Evolutionary conservation across 2,888 invertebrate species (phyloP).

Genomic region (Tipula confusa): DNA sequence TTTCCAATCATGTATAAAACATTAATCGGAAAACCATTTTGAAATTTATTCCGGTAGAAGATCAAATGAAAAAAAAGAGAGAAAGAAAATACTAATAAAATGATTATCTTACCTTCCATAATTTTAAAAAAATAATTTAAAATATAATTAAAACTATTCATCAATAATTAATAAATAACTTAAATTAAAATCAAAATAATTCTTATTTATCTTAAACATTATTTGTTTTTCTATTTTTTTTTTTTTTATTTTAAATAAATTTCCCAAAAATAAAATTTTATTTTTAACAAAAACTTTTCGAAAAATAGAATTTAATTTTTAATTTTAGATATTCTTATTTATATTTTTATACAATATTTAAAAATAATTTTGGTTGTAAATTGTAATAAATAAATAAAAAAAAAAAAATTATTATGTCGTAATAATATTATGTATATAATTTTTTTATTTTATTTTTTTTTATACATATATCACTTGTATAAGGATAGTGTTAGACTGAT

Average conservation of each 20-base stretch:
- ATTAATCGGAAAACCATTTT: not conserved
- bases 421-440: not conserved
- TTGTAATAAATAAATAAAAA: conserved; percentile 3
- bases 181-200: conserved; percentile 7
- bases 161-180: not conserved
- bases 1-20: not conserved
- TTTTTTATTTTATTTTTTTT: not conserved
- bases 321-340: conserved; percentile 3
- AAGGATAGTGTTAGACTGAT: conserved; percentile 20
- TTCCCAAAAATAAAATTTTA: conserved; percentile 13
- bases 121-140: not conserved
- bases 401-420: conserved; percentile 20
- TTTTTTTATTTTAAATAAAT: conserved; percentile 7
- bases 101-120: not conserved
- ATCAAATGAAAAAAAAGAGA: not conserved
- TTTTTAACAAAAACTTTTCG: not conserved
- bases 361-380: conserved; percentile 20
- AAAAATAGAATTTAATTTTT: not conserved
- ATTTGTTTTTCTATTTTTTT: no score
- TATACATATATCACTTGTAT: conserved; percentile 9
- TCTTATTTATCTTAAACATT: conserved; percentile 9
- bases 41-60: not conserved
- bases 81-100: not conserved
- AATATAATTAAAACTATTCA: not conserved
- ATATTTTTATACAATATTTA: conserved; percentile 8